Conservation (phyloP, 1,140 invertebrate genomes). For the Formica exsecta region DNA sequence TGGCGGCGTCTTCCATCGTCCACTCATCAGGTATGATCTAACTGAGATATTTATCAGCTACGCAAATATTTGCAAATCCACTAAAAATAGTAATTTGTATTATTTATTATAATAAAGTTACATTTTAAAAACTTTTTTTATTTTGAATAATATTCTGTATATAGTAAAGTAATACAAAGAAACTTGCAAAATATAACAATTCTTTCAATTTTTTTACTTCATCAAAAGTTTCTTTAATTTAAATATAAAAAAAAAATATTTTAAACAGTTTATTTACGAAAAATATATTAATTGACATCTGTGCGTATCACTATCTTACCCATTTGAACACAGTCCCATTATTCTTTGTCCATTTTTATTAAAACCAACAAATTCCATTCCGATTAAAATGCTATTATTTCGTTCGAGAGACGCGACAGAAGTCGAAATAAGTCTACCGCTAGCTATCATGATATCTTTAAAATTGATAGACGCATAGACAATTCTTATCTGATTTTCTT, state of each 20-base stretch:
- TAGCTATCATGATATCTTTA: conserved; percentile 92
- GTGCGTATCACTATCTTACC: not conserved
- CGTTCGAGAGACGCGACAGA: conserved; percentile 87
- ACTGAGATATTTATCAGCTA: not conserved
- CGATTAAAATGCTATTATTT: conserved; percentile 90
- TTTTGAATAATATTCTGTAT: too few species aligned
- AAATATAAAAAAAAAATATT: too few species aligned
- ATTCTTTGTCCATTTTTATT: conserved; percentile 87
- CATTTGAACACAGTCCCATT: conserved; percentile 89
- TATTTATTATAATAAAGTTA: not conserved
- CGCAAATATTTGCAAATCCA: not conserved
- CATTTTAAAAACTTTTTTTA: not conserved
- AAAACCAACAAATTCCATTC: conserved; percentile 91
- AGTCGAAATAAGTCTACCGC: conserved; percentile 90
- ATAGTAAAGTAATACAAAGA: too few species aligned
- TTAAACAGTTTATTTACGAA: not conserved
- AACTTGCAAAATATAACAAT: too few species aligned
- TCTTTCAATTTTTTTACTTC: too few species aligned
- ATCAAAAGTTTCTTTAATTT: too few species aligned
- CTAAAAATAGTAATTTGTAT: not conserved
- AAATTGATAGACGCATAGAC: conserved; percentile 91
- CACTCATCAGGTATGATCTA: conserved; percentile 94
- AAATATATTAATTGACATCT: not conserved
- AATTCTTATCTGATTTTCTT: conserved; percentile 86
- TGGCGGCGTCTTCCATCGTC: conserved; percentile 94